Evolutionary conservation across 2,797 vertebrate species (phyloP).

Genomic region (Sebastes alutus): DNA sequence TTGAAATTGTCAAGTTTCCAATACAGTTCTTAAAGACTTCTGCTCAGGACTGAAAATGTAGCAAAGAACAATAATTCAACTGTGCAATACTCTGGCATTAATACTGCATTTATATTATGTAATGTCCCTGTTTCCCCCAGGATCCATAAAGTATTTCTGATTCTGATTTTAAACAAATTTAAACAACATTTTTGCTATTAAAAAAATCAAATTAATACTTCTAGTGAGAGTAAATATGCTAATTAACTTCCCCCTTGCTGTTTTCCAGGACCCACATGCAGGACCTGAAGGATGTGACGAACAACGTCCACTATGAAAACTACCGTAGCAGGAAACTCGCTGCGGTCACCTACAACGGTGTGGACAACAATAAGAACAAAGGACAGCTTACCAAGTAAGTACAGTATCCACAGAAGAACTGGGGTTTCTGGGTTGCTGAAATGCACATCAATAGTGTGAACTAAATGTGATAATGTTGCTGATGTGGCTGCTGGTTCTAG

Average conservation of each 20-base stretch:
- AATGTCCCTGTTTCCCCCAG: not conserved
- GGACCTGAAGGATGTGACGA: conserved; percentile 96
- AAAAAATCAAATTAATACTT: not conserved
- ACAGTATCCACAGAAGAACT: not conserved
- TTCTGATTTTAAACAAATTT: not conserved
- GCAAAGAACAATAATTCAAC: not conserved
- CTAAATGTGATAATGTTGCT: not conserved
- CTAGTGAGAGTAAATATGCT: not conserved
- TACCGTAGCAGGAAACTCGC: conserved; percentile 95
- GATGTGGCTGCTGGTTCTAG: not conserved
- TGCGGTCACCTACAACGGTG: conserved; percentile 93
- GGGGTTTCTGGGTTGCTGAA: not conserved
- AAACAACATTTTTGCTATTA: not conserved
- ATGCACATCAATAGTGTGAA: not conserved
- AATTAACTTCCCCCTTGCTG: not conserved
- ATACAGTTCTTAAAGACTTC: not conserved
- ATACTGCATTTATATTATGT: not conserved
- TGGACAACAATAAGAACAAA: conserved; percentile 94
- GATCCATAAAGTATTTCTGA: not conserved
- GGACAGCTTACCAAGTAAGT: conserved; percentile 95
- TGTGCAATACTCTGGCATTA: no score
- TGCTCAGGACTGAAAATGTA: not conserved
- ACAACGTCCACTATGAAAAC: conserved; percentile 97
- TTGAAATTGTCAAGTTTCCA: not conserved
- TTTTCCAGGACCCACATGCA: conserved; percentile 94